Conservation (phyloP, 1,140 invertebrate species). For the Teleogryllus occipitalis region DNA sequence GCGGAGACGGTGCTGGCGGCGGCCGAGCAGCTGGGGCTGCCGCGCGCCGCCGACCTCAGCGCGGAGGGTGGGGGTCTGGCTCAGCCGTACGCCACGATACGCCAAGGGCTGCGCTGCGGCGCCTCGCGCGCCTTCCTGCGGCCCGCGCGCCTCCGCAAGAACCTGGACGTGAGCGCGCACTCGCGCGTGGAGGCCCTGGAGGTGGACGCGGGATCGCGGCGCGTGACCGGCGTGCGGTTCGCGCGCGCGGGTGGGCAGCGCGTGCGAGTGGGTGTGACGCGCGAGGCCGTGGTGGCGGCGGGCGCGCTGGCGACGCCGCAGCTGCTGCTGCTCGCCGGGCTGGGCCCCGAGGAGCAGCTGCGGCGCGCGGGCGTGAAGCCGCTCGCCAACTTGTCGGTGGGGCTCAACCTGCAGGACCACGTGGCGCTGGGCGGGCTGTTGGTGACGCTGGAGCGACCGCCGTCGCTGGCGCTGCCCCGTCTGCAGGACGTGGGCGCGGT, state of each 20-base stretch:
- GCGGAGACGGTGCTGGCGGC: slow-evolving; percentile 76
- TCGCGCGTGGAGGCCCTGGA: slow-evolving; percentile 58
- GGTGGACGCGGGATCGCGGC: slow-evolving; percentile 49
- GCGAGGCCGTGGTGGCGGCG: slow-evolving; percentile 59
- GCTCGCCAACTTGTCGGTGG: slow-evolving; percentile 57
- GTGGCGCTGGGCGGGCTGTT: slow-evolving; percentile 53
- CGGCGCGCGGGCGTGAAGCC: slow-evolving; percentile 54
- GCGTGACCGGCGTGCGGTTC: slow-evolving; percentile 51
- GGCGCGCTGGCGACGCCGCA: slow-evolving; percentile 61
- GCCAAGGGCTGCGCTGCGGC: slow-evolving; percentile 51
- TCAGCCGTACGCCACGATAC: not conserved
- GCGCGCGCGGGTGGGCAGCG: slow-evolving; percentile 36
- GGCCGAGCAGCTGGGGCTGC: slow-evolving; percentile 69
- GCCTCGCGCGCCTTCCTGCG: slow-evolving; percentile 51
- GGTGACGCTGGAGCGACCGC: slow-evolving; percentile 42
- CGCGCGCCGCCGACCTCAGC: not conserved
- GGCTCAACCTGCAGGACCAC: slow-evolving; percentile 64
- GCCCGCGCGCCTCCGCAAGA: slow-evolving; percentile 45
- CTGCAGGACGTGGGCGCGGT: slow-evolving; percentile 24
- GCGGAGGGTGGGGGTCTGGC: not conserved
- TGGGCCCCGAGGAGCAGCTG: slow-evolving; percentile 60
- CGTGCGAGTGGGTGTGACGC: slow-evolving; percentile 38
- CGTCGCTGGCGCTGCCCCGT: slow-evolving; percentile 27
- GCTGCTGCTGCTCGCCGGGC: slow-evolving; percentile 63
- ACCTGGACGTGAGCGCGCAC: slow-evolving; percentile 59